Evolutionary conservation across 1,140 invertebrate genomes (phyloP).

Genomic region (Stegodyphus mimosarum): DNA sequence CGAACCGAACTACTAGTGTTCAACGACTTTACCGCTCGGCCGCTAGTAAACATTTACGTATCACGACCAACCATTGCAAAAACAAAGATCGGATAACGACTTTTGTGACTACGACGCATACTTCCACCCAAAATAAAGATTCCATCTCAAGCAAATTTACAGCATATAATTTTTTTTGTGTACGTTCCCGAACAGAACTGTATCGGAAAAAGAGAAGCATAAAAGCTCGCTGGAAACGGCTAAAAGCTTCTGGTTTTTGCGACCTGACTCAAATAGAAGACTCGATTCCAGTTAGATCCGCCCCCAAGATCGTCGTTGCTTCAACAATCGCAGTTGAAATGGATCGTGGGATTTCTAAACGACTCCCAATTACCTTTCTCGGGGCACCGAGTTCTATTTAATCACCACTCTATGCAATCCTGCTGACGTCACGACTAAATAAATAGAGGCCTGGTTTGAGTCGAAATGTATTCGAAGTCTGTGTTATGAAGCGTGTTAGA

Average conservation of each 20-base stretch:
- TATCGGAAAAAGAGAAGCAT: neutral
- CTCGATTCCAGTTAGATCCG: neutral
- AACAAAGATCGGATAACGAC: no score
- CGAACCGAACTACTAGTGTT: no score
- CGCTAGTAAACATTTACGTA: no score
- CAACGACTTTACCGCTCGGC: no score
- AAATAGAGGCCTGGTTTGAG: neutral
- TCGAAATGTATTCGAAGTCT: neutral
- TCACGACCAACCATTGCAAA: no score
- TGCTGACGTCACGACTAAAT: slow-evolving; percentile 12
- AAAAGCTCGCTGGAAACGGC: slow-evolving; percentile 3
- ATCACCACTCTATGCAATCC: neutral
- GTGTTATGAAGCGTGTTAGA: neutral
- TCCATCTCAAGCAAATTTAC: no score
- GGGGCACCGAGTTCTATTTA: neutral
- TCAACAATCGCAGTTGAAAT: slow-evolving; percentile 6
- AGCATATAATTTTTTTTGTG: no score
- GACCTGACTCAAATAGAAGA: slow-evolving; percentile 31
- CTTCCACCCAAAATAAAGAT: no score
- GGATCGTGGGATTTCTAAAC: slow-evolving; percentile 33
- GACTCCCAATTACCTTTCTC: neutral
- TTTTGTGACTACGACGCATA: no score
- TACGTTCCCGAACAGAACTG: no score
- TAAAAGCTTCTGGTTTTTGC: slow-evolving; percentile 9
- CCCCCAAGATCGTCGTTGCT: slow-evolving; percentile 7